Conservation (phyloP, 2,113 vertebrate species). For the Heloderma charlesbogerti region DNA sequence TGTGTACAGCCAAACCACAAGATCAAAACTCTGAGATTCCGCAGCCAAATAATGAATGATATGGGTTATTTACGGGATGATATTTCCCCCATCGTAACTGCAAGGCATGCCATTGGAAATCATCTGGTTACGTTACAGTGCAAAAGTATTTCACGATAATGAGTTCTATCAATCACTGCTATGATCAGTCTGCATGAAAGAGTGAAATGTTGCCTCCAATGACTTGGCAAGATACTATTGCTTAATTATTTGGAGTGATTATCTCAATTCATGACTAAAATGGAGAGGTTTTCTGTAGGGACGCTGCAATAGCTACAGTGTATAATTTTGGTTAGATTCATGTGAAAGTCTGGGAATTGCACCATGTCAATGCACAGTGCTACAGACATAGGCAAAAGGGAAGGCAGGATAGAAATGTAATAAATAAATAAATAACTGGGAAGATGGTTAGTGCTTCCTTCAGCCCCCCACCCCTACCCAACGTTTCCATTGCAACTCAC, state of each 20-base stretch:
- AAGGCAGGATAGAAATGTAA: not conserved
- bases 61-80: slow-evolving; percentile 63
- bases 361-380: slow-evolving; percentile 72
- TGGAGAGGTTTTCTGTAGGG: slow-evolving; percentile 62
- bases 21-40: slow-evolving; percentile 57
- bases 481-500: not conserved
- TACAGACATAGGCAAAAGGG: slow-evolving; percentile 53
- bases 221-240: slow-evolving; percentile 54
- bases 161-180: slow-evolving; percentile 64
- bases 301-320: slow-evolving; percentile 68
- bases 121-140: slow-evolving; percentile 68
- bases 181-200: slow-evolving; percentile 59
- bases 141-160: slow-evolving; percentile 63
- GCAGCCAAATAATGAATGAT: slow-evolving; percentile 47
- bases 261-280: slow-evolving; percentile 73
- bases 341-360: slow-evolving; percentile 53
- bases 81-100: slow-evolving; percentile 52
- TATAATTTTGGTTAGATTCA: slow-evolving; percentile 63
- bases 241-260: slow-evolving; percentile 50
- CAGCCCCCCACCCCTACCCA: not conserved
- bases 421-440: not conserved
- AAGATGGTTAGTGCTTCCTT: not conserved
- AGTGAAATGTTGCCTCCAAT: slow-evolving; percentile 59
- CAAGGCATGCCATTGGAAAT: slow-evolving; percentile 51
- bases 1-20: slow-evolving; percentile 60